Conservation (phyloP, 2,113 vertebrate species). For the Fulmarus glacialis region DNA sequence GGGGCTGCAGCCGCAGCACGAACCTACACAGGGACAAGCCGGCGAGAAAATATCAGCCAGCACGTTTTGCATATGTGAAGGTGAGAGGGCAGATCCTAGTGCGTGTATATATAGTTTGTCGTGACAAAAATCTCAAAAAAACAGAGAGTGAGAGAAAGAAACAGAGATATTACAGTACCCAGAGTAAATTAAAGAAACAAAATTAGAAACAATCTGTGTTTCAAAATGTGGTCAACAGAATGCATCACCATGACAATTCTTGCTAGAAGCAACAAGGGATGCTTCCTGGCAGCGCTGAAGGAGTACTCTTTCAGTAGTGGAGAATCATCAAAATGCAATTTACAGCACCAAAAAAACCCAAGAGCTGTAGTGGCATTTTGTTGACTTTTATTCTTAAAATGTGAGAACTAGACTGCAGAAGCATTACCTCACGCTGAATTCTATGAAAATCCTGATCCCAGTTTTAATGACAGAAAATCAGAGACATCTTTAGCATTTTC, state of each 20-base stretch:
- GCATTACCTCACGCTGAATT: not conserved
- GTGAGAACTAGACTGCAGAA: conserved; percentile 1
- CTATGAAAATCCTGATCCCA: not conserved
- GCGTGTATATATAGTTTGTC: not conserved
- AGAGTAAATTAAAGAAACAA: conserved; percentile 10
- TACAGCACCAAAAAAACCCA: not conserved
- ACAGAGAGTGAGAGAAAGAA: not conserved
- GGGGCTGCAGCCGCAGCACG: not conserved
- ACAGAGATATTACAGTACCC: not conserved
- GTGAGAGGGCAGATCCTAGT: not conserved
- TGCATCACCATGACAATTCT: conserved; percentile 59
- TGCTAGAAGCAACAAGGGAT: conserved; percentile 59
- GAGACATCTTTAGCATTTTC: not conserved
- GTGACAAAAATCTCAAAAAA: not conserved
- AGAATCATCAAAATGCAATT: not conserved
- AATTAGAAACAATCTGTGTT: conserved; percentile 62
- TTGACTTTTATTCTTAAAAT: conserved; percentile 48
- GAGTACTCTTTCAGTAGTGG: not conserved
- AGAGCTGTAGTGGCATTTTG: conserved; percentile 6
- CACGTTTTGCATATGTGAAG: not conserved
- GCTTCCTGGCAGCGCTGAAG: conserved; percentile 1
- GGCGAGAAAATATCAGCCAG: not conserved
- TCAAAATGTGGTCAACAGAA: conserved; percentile 53
- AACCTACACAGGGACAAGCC: not conserved
- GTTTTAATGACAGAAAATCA: not conserved